These are phyloP conservation scores for Macropus fuliginosus DNA, from an alignment of 2,797 vertebrate genomes.

Conservation along the genomic window DNA sequence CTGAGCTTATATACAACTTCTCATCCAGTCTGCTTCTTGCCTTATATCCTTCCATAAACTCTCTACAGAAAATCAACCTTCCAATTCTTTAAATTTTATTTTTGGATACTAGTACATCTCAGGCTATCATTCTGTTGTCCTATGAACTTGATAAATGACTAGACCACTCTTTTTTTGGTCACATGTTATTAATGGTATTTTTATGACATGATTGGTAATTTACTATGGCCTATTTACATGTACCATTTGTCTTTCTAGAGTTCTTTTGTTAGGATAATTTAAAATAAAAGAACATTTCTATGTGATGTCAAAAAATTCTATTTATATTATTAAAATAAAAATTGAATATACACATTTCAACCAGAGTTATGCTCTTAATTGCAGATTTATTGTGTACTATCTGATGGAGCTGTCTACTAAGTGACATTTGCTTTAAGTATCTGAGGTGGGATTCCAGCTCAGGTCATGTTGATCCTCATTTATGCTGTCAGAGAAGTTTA, in stretches of 20 bases:
- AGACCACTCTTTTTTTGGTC: background rate
- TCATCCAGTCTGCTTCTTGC: background rate
- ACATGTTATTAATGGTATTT: background rate
- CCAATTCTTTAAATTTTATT: background rate
- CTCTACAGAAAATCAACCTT: background rate
- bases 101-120: background rate
- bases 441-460: background rate
- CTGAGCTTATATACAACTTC: background rate
- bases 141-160: background rate
- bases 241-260: background rate
- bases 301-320: constrained; percentile 16
- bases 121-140: background rate
- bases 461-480: background rate
- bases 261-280: background rate
- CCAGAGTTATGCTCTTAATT: background rate
- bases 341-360: background rate
- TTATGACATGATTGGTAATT: background rate
- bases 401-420: background rate
- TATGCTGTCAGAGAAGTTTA: background rate
- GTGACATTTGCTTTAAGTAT: constrained; percentile 12
- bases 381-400: constrained; percentile 14
- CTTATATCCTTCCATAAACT: background rate
- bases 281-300: constrained; percentile 26
- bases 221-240: background rate
- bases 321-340: constrained; percentile 33